A percentile compares a stretch with the other conserved stretches of the same genome.
These are phyloP conservation scores for Unio pictorum DNA, from an alignment of 2,888 invertebrate species.

Conservation along the genomic window DNA sequence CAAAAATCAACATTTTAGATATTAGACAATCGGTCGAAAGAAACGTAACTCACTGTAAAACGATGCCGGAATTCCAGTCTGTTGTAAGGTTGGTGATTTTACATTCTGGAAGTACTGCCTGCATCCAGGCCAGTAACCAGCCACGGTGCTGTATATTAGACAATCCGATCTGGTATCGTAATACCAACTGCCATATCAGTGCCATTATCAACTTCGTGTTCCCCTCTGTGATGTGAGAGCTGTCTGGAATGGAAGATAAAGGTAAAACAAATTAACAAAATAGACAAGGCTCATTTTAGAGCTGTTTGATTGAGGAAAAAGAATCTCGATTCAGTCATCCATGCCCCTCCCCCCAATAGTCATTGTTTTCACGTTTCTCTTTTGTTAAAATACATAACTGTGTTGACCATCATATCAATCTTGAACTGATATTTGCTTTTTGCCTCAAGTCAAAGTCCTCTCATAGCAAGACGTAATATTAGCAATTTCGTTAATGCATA, in stretches of 20 bases:
- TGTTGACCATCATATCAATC: no score
- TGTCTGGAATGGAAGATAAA: constrained; percentile 79
- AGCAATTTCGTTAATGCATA: no score
- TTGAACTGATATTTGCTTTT: no score
- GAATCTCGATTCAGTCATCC: neutral
- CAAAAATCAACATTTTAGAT: neutral
- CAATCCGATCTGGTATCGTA: constrained; percentile 97
- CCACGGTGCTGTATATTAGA: constrained; percentile 97
- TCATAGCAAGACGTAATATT: no score
- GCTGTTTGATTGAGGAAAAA: neutral
- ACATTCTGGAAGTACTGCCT: constrained; percentile 76
- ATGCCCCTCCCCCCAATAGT: no score
- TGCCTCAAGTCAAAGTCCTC: no score
- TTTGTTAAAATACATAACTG: no score
- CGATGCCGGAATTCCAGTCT: constrained; percentile 97
- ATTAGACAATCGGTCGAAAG: neutral
- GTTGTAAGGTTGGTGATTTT: constrained; percentile 87
- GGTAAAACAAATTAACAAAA: neutral
- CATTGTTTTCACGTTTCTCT: no score
- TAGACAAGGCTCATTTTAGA: neutral
- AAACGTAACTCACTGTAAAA: constrained; percentile 76
- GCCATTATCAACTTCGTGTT: constrained; percentile 96
- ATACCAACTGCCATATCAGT: constrained; percentile 96
- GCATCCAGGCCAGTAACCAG: constrained; percentile 95
- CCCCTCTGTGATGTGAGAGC: constrained; percentile 96